A percentile compares a stretch with the other conserved stretches of the same genome.
These are phyloP conservation scores for Microcebus tavaratra DNA, from an alignment of 2,113 vertebrate genomes.

Conservation along the genomic window DNA sequence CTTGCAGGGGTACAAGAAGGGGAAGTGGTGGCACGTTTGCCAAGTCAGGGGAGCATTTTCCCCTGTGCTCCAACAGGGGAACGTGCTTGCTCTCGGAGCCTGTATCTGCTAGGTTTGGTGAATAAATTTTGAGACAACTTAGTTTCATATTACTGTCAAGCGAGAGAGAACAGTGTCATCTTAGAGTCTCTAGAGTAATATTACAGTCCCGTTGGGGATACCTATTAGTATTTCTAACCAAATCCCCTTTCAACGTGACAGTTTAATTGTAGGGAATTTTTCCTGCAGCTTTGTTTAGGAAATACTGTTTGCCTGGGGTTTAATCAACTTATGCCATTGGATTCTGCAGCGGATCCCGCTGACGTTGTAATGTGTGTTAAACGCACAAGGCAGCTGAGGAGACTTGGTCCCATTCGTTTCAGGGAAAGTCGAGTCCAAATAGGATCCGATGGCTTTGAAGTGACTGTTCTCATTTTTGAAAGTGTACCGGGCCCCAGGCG, in stretches of 20 bases:
- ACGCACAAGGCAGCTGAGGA: neutral
- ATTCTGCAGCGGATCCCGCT: neutral
- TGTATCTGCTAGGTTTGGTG: neutral
- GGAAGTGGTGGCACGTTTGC: neutral
- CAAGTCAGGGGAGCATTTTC: neutral
- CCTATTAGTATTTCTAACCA: slow-evolving; percentile 37
- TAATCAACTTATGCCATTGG: slow-evolving; percentile 14
- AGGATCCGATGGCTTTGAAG: neutral
- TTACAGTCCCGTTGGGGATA: neutral
- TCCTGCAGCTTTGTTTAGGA: neutral
- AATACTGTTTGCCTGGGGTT: slow-evolving; percentile 12
- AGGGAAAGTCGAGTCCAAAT: neutral
- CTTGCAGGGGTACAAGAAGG: slow-evolving; percentile 13
- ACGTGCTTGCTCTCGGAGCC: neutral
- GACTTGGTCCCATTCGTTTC: neutral
- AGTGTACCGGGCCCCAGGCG: neutral
- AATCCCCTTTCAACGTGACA: slow-evolving; percentile 18
- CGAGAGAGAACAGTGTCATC: neutral
- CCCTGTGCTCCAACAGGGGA: neutral
- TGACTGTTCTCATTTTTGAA: neutral
- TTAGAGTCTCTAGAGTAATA: neutral
- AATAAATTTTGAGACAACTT: slow-evolving; percentile 13
- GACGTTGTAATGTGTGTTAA: neutral
- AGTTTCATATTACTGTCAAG: slow-evolving; percentile 4
- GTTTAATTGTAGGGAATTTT: slow-evolving; percentile 46